phyloP scores from a whole-genome alignment of 2,797 vertebrate species.

The Neosilurus hyrtlii region DNA sequence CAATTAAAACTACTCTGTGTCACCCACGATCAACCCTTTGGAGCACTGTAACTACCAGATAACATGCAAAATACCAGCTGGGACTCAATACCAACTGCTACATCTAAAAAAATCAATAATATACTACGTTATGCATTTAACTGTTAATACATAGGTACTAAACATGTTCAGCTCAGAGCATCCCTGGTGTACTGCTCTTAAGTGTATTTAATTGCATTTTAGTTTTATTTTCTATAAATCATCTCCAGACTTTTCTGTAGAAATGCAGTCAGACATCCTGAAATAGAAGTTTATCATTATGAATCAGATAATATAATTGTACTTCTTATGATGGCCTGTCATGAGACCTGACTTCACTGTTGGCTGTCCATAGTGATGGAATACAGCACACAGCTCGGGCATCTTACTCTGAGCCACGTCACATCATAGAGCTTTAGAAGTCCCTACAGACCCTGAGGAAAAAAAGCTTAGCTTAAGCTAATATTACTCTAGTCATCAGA shows the following conservation, averaged over 20 bases:
- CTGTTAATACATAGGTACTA: background rate
- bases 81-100: background rate
- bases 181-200: background rate
- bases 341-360: slow-evolving; percentile 29
- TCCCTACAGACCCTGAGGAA: background rate
- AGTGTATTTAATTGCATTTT: background rate
- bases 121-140: too few relatives aligned
- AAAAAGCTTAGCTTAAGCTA: background rate
- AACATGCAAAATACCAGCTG: background rate
- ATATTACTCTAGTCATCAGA: background rate
- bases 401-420: background rate
- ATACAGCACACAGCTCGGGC: slow-evolving; percentile 21
- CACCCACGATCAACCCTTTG: background rate
- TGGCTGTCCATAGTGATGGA: slow-evolving; percentile 14
- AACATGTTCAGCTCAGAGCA: background rate
- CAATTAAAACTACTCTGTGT: background rate
- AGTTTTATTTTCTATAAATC: slow-evolving; percentile 2
- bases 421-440: background rate
- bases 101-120: too few relatives aligned
- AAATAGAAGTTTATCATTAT: slow-evolving; percentile 21
- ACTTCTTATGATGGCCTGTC: background rate
- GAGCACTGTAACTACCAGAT: background rate
- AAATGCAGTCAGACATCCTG: slow-evolving; percentile 14
- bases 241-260: slow-evolving; percentile 20
- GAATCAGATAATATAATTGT: slow-evolving; percentile 25